These are phyloP conservation scores for Drosophila antonietae DNA, from an alignment of 2,888 invertebrate species.

Conservation along the genomic window DNA sequence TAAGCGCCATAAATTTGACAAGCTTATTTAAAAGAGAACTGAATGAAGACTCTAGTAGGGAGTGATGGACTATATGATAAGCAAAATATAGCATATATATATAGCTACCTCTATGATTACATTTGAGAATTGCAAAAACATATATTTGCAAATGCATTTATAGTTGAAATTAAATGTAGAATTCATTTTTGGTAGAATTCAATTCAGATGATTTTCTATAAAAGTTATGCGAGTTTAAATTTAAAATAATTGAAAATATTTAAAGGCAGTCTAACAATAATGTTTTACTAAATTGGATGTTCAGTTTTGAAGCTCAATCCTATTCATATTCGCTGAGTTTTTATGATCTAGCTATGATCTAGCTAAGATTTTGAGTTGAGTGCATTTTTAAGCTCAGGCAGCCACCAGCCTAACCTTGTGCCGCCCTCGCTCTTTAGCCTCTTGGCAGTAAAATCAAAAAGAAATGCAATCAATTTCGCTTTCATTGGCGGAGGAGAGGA, in stretches of 20 bases:
- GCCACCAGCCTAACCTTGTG: neutral
- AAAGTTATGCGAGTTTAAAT: no score
- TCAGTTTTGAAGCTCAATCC: neutral
- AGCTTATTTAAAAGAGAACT: neutral
- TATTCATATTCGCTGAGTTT: conserved; percentile 45
- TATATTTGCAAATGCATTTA: no score
- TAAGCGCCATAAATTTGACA: conserved; percentile 56
- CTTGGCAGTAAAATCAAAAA: conserved; percentile 79
- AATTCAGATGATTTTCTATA: no score
- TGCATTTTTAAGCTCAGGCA: conserved; percentile 65
- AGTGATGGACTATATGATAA: neutral
- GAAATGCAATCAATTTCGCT: conserved; percentile 80
- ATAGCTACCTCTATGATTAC: no score
- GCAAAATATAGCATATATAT: no score
- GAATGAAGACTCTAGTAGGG: neutral
- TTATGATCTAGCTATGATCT: conserved; percentile 77
- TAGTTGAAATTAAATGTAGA: no score
- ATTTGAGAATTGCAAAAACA: no score
- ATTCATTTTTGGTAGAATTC: no score
- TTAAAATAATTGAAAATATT: no score
- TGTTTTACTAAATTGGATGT: neutral
- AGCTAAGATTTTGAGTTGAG: conserved; percentile 74
- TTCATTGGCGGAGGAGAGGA: conserved; percentile 55
- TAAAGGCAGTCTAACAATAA: neutral
- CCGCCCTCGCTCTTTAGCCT: neutral